Evolutionary conservation across 2,113 vertebrate genomes (phyloP).

Genomic region (Aphelocoma coerulescens): DNA sequence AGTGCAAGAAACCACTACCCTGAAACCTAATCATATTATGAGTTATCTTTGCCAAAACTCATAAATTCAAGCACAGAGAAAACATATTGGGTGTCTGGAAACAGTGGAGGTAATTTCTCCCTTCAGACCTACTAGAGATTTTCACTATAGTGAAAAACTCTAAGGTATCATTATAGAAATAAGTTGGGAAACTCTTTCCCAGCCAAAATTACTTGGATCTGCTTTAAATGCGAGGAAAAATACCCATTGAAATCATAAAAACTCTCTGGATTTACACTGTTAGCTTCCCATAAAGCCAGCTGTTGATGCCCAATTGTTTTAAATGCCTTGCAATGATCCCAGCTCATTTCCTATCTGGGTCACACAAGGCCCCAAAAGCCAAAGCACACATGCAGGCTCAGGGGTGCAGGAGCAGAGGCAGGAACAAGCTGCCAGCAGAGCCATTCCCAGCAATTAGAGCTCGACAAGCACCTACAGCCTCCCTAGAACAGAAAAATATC

Average conservation of each 20-base stretch:
- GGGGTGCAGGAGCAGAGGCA: neutral
- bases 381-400: neutral
- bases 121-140: constrained; percentile 30
- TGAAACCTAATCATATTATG: neutral
- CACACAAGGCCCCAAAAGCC: neutral
- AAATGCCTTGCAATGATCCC: constrained; percentile 23
- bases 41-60: constrained; percentile 6
- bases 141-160: constrained; percentile 55
- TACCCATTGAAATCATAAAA: constrained; percentile 30
- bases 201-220: constrained; percentile 45
- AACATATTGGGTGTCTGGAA: constrained; percentile 1
- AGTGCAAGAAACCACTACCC: neutral
- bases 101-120: constrained; percentile 3
- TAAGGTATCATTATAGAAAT: constrained; percentile 4
- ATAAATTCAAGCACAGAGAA: constrained; percentile 28
- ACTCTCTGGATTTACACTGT: constrained; percentile 28
- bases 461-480: neutral
- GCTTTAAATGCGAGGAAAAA: neutral
- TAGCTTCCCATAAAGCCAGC: constrained; percentile 41
- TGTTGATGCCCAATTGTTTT: constrained; percentile 53
- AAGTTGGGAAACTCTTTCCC: constrained; percentile 22
- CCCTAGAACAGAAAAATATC: neutral
- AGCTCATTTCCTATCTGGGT: constrained; percentile 53
- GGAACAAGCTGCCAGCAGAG: neutral
- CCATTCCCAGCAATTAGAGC: constrained; percentile 3